phyloP scores from a whole-genome alignment of 2,113 vertebrate genomes.

The Prinia subflava region DNA sequence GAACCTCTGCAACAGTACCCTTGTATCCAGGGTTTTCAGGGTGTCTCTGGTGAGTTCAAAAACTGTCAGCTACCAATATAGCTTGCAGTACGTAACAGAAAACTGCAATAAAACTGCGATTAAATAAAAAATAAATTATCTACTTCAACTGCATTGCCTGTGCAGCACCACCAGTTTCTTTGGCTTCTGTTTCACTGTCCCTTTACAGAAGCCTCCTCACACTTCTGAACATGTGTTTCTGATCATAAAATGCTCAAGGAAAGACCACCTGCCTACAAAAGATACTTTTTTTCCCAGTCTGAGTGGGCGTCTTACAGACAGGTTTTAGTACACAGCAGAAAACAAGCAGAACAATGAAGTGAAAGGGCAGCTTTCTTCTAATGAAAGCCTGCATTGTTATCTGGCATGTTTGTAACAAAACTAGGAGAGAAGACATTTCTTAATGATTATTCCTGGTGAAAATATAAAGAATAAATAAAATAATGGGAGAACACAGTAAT shows the following conservation, averaged over 20 bases:
- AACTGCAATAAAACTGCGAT: background rate
- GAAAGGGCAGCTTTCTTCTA: slow-evolving; percentile 36
- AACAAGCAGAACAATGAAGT: background rate
- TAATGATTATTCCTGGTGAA: background rate
- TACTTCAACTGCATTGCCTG: background rate
- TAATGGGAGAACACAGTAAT: background rate
- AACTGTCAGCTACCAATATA: background rate
- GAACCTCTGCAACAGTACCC: background rate
- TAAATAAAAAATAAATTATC: background rate
- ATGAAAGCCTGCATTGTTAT: slow-evolving; percentile 3
- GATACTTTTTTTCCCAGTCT: slow-evolving; percentile 30
- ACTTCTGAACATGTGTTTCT: slow-evolving; percentile 66
- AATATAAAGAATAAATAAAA: background rate
- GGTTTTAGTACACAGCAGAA: slow-evolving; percentile 45
- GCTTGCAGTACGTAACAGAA: background rate
- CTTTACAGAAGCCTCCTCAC: slow-evolving; percentile 56
- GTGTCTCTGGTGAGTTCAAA: background rate
- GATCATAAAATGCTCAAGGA: slow-evolving; percentile 53
- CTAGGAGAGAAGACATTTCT: background rate
- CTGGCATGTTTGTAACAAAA: background rate
- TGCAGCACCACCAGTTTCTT: background rate
- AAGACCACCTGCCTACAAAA: slow-evolving; percentile 70
- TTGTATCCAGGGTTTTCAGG: background rate
- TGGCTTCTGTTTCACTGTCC: background rate
- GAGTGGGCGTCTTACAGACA: slow-evolving; percentile 18